Evolutionary conservation across 2,113 vertebrate genomes (phyloP), one percentile per base, ranked within the genome.

Genomic region (Salvelinus namaycush): DNA sequence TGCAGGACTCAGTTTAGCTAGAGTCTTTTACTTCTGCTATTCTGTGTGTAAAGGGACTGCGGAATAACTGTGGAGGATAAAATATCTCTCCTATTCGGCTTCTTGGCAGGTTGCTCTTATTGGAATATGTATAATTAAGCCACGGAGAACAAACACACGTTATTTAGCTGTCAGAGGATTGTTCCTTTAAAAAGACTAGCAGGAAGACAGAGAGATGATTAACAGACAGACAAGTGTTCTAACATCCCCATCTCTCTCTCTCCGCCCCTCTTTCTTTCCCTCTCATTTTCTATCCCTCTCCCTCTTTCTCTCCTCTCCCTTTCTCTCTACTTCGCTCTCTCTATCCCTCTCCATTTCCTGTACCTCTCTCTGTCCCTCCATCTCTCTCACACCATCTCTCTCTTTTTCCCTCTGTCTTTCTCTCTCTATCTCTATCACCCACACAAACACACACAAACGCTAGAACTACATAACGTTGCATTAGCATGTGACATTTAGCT

Each of bases 91-190:
- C 64, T 67, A 4, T 78, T 79, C 77, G 70, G 78, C 49, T 62
- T 2, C 59, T 60, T 79, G 68, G 72, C 83, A 86, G 81, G 68
- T 72, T 70, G 18, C 77, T 69, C 70, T 59, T 69, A 71, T 79
- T 44, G 73, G 76, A 81, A 71, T 83, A 72, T 79, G 73, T 86
- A 86, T 88, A 89, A 89, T 85, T 85, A 83, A 84, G 79, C 80
- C 59, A 76, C 66, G 68, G 76, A 77, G 70, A 68, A 68, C 31
- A 68, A 79, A 84, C 79, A 69, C 76, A 78, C 76, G 86, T 81
- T 81, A 81, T 84, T 88, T 77, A 86, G 84, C 75, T 78, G 82
- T 90, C 80, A 88, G 73, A 68, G 70, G 13, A 68, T 68, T 7
- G 31, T 18, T 67, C 27, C 26, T 34, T 2, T 44, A 68, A 31